Evolutionary conservation across 1,140 invertebrate genomes (phyloP), one percentile per base, ranked within the genome.

Genomic region (Drosophila melanica): DNA sequence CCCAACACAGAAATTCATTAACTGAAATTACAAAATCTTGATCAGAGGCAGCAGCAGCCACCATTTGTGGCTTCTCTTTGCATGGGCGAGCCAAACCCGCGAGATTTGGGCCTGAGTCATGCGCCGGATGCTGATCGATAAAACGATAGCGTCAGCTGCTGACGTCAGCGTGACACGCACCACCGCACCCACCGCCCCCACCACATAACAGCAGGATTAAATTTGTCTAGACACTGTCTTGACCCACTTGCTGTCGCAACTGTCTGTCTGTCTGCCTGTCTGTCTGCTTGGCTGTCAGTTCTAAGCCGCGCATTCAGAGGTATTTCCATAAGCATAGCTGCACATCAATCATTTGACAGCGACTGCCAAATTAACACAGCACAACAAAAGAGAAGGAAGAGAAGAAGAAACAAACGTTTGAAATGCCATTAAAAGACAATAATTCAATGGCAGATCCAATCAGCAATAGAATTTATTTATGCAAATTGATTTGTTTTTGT

Each of bases 381-480:
- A n/a, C 41, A 20, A 60, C 33, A 41, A 62, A 37, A 58, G 47
- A 67, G 50, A 39, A 57, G 63, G 58, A 77, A 77, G 58, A 48
- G 9, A 18, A 58, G 20, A 35, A 30, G 35, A 54, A 55, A 48
- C 41, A 59, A 81, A 66, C 57, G 64, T 67, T 64, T 73, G 66
- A 81, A 87, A 72, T 80, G 67, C 67, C 75, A 86, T 82, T 87
- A 82, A 87, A 82, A 87, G 27, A 57, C 75, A 79, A 87, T 86
- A 75, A 71, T 51, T 77, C 82, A 87, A 77, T 81, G 76, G 75
- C 82, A 77, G 65, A 67, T 66, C 78, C 70, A 81, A 86, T 81
- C 78, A 66, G 70, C 67, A 37, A 76, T 78, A 76, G 81, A 87
- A 87, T 87, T 69, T 72, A 72, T 76, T 55, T 75, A 82, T 82